Conservation (phyloP, 1,140 invertebrate species). For the Monomorium pharaonis region DNA sequence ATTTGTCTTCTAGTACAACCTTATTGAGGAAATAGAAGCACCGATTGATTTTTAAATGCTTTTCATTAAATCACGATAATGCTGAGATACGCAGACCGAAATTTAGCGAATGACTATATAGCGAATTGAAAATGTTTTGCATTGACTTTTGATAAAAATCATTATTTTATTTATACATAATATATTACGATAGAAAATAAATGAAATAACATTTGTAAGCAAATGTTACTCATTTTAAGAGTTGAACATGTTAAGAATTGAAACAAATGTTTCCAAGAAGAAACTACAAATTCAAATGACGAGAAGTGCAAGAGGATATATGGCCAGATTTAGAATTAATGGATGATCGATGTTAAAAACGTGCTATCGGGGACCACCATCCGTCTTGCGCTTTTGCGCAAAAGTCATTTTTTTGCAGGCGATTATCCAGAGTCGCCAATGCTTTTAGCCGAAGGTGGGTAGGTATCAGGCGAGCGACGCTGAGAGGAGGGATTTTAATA, state of each 20-base stretch:
- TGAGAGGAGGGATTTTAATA: constrained; percentile 30
- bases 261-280: not conserved
- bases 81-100: not conserved
- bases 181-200: not conserved
- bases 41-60: not conserved
- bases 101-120: not conserved
- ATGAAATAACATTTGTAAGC: not conserved
- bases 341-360: constrained; percentile 37
- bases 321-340: not conserved
- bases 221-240: too few species aligned
- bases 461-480: constrained; percentile 19
- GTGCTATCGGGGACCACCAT: not conserved
- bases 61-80: not conserved
- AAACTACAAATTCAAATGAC: not conserved
- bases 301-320: not conserved
- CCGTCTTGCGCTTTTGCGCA: constrained; percentile 4
- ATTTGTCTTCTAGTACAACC: not conserved
- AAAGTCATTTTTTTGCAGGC: not conserved
- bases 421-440: constrained; percentile 21
- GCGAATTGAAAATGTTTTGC: not conserved
- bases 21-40: not conserved
- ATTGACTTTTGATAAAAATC: not conserved
- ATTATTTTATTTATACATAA: not conserved
- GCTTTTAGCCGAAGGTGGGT: constrained; percentile 36
- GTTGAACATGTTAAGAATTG: too few species aligned